A percentile compares a stretch with the other conserved stretches of the same genome.
Evolutionary conservation across 2,797 vertebrate genomes (phyloP).

Genomic region (Diplodus sargus): DNA sequence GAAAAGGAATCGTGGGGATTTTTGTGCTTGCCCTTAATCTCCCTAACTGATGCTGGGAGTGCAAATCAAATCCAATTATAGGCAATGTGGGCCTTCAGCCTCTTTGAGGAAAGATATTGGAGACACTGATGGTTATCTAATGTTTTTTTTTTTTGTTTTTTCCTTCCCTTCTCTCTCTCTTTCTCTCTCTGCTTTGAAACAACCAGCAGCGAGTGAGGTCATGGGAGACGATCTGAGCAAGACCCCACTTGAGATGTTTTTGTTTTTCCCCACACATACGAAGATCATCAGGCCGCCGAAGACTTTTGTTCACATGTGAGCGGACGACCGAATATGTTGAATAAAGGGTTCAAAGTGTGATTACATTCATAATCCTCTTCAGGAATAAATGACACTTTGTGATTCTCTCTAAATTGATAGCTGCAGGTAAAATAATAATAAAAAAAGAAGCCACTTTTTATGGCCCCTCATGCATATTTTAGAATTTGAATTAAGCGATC

Average conservation of each 20-base stretch:
- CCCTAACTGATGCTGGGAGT: constrained; percentile 83
- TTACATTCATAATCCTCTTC: constrained; percentile 17
- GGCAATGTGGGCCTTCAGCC: constrained; percentile 79
- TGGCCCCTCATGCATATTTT: constrained; percentile 54
- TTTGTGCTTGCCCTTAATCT: constrained; percentile 82
- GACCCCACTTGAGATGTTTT: constrained; percentile 46
- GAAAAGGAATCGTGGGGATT: constrained; percentile 79
- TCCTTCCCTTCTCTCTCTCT: neutral
- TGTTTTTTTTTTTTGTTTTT: constrained; percentile 38
- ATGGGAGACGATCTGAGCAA: constrained; percentile 46
- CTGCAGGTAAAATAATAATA: constrained; percentile 15
- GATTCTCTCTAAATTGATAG: constrained; percentile 42
- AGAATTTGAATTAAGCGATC: constrained; percentile 32
- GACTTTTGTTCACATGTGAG: neutral
- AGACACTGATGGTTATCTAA: constrained; percentile 80
- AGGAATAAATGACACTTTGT: constrained; percentile 31
- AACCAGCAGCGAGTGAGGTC: constrained; percentile 61
- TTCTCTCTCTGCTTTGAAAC: constrained; percentile 47
- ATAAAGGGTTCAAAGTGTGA: constrained; percentile 16
- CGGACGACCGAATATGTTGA: neutral
- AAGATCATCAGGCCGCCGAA: constrained; percentile 11
- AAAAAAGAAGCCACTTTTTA: constrained; percentile 21
- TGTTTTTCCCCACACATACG: constrained; percentile 7
- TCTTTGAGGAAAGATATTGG: constrained; percentile 77
- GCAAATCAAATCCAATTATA: constrained; percentile 84